Evolutionary conservation across 2,888 invertebrate genomes (phyloP).

Genomic region (Sinohyriopsis cumingii): DNA sequence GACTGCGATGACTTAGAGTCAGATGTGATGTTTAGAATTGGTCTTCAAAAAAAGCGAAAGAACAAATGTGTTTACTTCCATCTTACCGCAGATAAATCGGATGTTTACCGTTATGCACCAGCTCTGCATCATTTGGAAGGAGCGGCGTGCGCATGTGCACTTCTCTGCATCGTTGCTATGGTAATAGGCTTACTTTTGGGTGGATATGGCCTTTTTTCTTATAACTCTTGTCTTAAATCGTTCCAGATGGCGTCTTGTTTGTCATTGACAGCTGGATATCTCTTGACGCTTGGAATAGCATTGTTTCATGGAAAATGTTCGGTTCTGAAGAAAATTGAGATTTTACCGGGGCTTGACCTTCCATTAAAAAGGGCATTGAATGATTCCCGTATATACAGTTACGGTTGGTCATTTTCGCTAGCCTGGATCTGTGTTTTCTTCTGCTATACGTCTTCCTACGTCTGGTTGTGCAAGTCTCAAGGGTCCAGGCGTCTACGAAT

Average conservation of each 20-base stretch:
- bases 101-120: constrained; percentile 7
- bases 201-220: constrained; percentile 32
- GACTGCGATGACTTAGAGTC: constrained; percentile 62
- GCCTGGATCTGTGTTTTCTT: constrained; percentile 66
- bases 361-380: constrained; percentile 54
- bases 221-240: constrained; percentile 20
- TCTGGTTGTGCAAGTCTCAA: constrained; percentile 60
- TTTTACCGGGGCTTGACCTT: constrained; percentile 45
- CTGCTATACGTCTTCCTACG: constrained; percentile 55
- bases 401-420: constrained; percentile 64
- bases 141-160: constrained; percentile 39
- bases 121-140: constrained; percentile 33
- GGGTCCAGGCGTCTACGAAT: constrained; percentile 1
- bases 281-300: constrained; percentile 54
- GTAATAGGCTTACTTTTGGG: constrained; percentile 33
- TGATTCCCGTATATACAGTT: constrained; percentile 44
- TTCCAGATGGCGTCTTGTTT: constrained; percentile 35
- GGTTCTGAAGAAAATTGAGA: constrained; percentile 49
- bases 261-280: constrained; percentile 46
- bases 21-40: constrained; percentile 27
- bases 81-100: constrained; percentile 8
- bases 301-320: constrained; percentile 64
- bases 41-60: constrained; percentile 20
- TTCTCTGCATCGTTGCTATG: constrained; percentile 41
- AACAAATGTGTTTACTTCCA: constrained; percentile 29